Conservation (phyloP, 2,888 invertebrate species). For the Ormyrus nitidulus region DNA sequence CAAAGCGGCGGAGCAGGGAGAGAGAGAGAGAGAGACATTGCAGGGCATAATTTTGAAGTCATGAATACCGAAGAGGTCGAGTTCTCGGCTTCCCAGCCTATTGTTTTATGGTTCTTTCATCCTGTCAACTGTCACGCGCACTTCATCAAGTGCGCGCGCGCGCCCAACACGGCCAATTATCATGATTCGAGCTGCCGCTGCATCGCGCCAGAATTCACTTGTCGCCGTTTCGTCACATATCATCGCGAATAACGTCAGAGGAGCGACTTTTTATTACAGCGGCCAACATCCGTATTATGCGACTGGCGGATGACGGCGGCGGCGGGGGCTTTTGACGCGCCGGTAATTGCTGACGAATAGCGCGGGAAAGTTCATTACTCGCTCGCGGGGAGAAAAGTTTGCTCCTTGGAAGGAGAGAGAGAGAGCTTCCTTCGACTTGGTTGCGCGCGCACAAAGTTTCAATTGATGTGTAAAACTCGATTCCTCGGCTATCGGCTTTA, state of each 20-base stretch:
- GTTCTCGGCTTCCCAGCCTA: neutral
- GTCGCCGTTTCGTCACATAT: neutral
- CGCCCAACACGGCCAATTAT: conserved; percentile 12
- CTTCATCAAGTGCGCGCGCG: neutral
- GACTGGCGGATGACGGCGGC: too few species aligned
- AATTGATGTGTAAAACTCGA: conserved; percentile 5
- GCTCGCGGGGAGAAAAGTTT: too few species aligned
- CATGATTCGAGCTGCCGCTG: conserved; percentile 1
- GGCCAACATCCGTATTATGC: too few species aligned
- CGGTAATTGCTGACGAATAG: too few species aligned
- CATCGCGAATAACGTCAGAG: neutral
- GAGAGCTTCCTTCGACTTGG: neutral
- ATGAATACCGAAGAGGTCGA: conserved; percentile 2
- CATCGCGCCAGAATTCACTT: conserved; percentile 13
- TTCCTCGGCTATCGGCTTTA: conserved; percentile 6
- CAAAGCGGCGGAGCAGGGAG: neutral
- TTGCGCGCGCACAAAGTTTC: neutral
- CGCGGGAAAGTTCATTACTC: too few species aligned
- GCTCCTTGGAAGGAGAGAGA: too few species aligned
- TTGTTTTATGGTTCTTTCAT: conserved; percentile 35
- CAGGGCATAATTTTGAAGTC: conserved; percentile 2
- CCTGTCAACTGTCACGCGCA: conserved; percentile 28
- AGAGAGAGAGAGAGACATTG: neutral
- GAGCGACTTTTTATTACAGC: neutral
- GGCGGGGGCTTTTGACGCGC: too few species aligned